Evolutionary conservation across 2,113 vertebrate species (phyloP).

Genomic region (Gasterosteus aculeatus): DNA sequence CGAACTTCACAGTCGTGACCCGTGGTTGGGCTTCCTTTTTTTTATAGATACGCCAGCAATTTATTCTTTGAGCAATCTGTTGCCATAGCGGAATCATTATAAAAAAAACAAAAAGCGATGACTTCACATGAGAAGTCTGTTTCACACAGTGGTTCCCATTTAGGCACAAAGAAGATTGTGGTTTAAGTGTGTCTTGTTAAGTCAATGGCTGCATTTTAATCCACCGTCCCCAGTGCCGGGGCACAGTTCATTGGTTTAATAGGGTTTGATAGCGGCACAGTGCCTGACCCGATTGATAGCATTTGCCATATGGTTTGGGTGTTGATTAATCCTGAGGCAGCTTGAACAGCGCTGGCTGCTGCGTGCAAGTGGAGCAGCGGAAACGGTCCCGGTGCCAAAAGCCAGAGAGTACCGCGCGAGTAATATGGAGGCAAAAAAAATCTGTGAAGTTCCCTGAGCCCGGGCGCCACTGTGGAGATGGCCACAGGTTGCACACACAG

Average conservation of each 20-base stretch:
- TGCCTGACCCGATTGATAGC: constrained; percentile 71
- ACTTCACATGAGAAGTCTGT: neutral
- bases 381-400: constrained; percentile 49
- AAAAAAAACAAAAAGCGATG: neutral
- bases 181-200: constrained; percentile 7
- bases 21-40: neutral
- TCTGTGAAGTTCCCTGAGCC: constrained; percentile 56
- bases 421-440: constrained; percentile 59
- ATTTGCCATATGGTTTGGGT: constrained; percentile 75
- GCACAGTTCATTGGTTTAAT: constrained; percentile 60
- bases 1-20: neutral
- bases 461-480: constrained; percentile 53
- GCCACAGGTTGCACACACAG: constrained; percentile 68
- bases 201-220: constrained; percentile 34
- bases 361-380: constrained; percentile 60
- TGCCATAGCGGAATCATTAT: neutral
- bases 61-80: neutral
- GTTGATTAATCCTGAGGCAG: constrained; percentile 76
- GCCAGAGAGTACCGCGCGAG: constrained; percentile 34
- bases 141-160: neutral
- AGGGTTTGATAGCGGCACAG: constrained; percentile 58
- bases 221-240: constrained; percentile 20
- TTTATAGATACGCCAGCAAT: neutral
- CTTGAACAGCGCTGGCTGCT: constrained; percentile 68
- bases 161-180: constrained; percentile 3